Percentiles rank a stretch among this genome's conserved stretches.
Evolutionary conservation across 2,797 vertebrate genomes (phyloP).

Genomic region (Erethizon dorsatum): DNA sequence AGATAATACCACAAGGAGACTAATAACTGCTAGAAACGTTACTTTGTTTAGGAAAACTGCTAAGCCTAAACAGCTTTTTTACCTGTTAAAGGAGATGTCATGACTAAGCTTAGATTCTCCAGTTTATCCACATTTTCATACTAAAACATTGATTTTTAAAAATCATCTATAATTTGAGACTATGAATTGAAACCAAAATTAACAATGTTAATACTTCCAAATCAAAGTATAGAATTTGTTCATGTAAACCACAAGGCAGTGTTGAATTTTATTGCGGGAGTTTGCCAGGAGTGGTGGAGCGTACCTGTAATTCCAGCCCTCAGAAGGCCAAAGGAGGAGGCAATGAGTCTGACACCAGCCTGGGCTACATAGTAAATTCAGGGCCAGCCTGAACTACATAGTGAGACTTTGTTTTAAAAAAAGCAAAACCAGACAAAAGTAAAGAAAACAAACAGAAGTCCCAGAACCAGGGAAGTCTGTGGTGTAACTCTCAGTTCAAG

Average conservation of each 20-base stretch:
- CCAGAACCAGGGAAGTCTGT: not conserved
- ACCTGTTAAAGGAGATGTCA: not conserved
- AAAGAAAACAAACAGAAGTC: not conserved
- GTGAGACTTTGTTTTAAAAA: not conserved
- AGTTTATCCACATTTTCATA: slow-evolving; percentile 3
- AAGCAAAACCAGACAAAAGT: not conserved
- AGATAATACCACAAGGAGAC: not conserved
- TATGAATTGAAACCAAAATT: slow-evolving; percentile 22
- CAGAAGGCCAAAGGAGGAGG: not conserved
- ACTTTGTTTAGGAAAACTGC: not conserved
- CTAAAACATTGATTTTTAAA: not conserved
- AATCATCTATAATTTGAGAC: not conserved
- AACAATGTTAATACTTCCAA: not conserved
- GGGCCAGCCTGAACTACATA: not conserved
- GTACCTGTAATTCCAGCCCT: too few species aligned
- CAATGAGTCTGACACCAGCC: not conserved
- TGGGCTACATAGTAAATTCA: not conserved
- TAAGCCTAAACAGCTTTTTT: not conserved
- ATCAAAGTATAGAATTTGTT: not conserved
- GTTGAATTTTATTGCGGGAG: not conserved
- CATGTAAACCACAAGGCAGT: not conserved
- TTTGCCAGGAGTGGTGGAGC: not conserved
- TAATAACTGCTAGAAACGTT: not conserved
- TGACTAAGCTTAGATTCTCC: not conserved
- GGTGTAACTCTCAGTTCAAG: not conserved